Percentiles rank a stretch among this genome's conserved stretches.
Evolutionary conservation across 2,888 invertebrate species (phyloP).

Genomic region (Pediacus dermestoides): DNA sequence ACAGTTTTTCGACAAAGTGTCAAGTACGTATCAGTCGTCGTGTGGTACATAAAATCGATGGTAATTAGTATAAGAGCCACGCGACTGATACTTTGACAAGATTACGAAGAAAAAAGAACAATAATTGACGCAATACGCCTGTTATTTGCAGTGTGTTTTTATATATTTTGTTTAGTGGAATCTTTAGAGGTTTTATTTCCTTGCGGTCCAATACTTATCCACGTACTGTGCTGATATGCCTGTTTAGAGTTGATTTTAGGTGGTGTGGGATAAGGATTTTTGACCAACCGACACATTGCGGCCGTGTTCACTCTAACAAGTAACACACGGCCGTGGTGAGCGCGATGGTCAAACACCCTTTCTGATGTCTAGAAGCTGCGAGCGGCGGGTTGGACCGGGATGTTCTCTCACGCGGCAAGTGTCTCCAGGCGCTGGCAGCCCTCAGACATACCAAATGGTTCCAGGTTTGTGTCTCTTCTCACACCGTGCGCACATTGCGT

Average conservation of each 20-base stretch:
- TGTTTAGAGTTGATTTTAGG: conserved; percentile 49
- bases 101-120: conserved; percentile 24
- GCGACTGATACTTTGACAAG: conserved; percentile 30
- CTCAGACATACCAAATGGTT: conserved; percentile 99
- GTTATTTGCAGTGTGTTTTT: no score
- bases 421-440: conserved; percentile 99
- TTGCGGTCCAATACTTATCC: conserved; percentile 47
- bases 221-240: conserved; percentile 46
- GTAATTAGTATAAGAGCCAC: conserved; percentile 19
- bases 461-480: conserved; percentile 78
- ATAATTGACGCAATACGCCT: no score
- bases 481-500: conserved; percentile 38
- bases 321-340: conserved; percentile 34
- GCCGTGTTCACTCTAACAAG: conserved; percentile 14
- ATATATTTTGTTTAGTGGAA: no score
- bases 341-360: conserved; percentile 77
- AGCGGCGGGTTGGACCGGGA: conserved; percentile 79
- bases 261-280: conserved; percentile 64
- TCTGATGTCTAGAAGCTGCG: conserved; percentile 55
- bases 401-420: conserved; percentile 97
- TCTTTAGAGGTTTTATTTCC: no score
- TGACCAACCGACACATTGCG: conserved; percentile 56
- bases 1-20: conserved; percentile 27
- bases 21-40: conserved; percentile 36
- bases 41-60: conserved; percentile 4